Conservation (phyloP, 2,888 invertebrate species). For the Noctua fimbriata region DNA sequence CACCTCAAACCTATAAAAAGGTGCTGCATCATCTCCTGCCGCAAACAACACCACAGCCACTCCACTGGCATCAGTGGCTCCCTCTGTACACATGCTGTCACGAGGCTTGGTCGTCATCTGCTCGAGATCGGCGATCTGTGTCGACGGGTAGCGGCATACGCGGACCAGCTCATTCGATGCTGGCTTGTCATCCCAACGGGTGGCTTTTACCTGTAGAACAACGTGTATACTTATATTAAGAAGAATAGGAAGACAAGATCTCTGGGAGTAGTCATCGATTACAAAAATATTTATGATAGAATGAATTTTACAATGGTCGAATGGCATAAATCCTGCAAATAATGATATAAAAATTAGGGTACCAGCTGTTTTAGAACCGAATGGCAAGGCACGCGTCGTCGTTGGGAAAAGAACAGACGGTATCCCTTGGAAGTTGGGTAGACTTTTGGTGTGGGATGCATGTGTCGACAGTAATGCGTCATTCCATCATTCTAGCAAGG, state of each 20-base stretch:
- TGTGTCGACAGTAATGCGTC: background rate
- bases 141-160: constrained; percentile 79
- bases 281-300: background rate
- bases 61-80: constrained; percentile 77
- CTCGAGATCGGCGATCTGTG: constrained; percentile 7
- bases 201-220: constrained; percentile 82
- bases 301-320: background rate
- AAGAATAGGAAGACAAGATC: background rate
- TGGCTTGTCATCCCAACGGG: constrained; percentile 85
- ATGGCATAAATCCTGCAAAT: background rate
- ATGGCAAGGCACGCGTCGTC: background rate
- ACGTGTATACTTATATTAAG: background rate
- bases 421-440: background rate
- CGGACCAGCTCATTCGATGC: constrained; percentile 76
- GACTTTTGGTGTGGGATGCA: background rate
- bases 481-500: background rate
- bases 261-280: background rate
- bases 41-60: constrained; percentile 81
- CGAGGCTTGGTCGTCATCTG: background rate
- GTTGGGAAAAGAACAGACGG: background rate
- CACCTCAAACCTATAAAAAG: constrained; percentile 81
- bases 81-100: constrained; percentile 72
- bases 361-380: background rate
- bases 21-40: constrained; percentile 73
- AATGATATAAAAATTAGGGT: background rate